Percentiles rank a stretch among this genome's conserved stretches.
phyloP scores from a whole-genome alignment of 2,113 vertebrate species.

The Mesoclemmys tuberculata region DNA sequence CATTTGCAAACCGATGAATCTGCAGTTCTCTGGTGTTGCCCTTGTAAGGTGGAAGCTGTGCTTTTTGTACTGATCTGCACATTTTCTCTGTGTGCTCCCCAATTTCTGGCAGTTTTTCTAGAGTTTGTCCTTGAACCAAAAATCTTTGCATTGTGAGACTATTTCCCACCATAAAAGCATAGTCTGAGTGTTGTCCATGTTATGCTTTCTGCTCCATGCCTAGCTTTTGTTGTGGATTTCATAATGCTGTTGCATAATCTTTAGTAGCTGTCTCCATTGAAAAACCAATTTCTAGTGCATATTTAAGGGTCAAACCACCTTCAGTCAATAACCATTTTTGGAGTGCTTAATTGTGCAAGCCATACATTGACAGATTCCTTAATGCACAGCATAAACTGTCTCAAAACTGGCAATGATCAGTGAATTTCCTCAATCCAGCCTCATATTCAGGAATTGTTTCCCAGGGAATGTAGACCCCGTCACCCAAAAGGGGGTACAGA shows the following conservation, averaged over 20 bases:
- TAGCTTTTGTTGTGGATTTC: not conserved
- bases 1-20: not conserved
- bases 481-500: too few species aligned
- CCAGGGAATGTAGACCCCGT: too few species aligned
- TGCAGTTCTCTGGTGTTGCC: not conserved
- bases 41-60: not conserved
- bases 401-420: not conserved
- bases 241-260: not conserved
- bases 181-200: not conserved
- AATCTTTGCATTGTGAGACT: not conserved
- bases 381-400: not conserved
- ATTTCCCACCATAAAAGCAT: not conserved
- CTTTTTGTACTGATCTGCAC: not conserved
- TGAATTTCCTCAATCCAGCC: not conserved
- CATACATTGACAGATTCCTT: not conserved
- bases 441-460: not conserved
- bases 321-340: not conserved
- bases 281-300: not conserved
- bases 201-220: not conserved
- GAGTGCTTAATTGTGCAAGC: not conserved
- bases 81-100: not conserved
- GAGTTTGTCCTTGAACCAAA: not conserved
- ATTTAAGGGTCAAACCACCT: not conserved
- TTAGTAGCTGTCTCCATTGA: not conserved
- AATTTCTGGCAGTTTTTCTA: not conserved